A percentile compares a stretch with the other conserved stretches of the same genome.
Conservation (phyloP, 2,888 invertebrate genomes). For the Tyria jacobaeae region DNA sequence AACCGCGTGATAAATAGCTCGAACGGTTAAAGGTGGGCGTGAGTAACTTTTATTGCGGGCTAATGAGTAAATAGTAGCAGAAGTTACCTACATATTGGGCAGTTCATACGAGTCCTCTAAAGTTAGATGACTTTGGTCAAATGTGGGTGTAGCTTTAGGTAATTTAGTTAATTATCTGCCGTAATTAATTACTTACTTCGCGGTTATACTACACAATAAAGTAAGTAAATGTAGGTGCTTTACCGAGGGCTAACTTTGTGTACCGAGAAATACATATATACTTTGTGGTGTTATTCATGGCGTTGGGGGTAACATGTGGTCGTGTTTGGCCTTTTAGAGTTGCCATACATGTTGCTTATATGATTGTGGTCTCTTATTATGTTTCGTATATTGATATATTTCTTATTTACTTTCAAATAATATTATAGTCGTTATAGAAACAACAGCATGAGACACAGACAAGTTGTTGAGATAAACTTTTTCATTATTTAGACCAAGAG, state of each 20-base stretch:
- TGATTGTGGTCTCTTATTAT: neutral
- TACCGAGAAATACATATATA: conserved; percentile 14
- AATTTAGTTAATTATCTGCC: conserved; percentile 17
- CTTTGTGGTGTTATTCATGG: conserved; percentile 17
- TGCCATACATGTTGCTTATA: conserved; percentile 12
- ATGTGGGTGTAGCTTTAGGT: conserved; percentile 19
- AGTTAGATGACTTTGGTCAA: conserved; percentile 44
- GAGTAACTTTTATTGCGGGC: conserved; percentile 59
- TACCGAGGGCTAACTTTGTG: conserved; percentile 11
- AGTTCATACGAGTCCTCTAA: conserved; percentile 22
- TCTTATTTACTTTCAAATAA: neutral
- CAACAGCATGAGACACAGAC: neutral
- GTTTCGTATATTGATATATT: neutral
- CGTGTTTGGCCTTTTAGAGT: conserved; percentile 4
- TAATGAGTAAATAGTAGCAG: conserved; percentile 57
- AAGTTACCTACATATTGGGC: conserved; percentile 30
- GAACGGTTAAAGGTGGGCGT: conserved; percentile 62
- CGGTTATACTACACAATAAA: conserved; percentile 16
- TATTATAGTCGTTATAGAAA: neutral
- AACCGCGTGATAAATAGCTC: conserved; percentile 76
- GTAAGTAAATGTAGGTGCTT: conserved; percentile 12
- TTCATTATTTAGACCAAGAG: too few species aligned
- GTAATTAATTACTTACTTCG: conserved; percentile 20
- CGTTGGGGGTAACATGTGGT: conserved; percentile 8
- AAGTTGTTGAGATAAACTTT: too few species aligned